Base-by-base conservation (phyloP, 2,113 vertebrate genomes). In the Maccullochella peelii region DNA sequence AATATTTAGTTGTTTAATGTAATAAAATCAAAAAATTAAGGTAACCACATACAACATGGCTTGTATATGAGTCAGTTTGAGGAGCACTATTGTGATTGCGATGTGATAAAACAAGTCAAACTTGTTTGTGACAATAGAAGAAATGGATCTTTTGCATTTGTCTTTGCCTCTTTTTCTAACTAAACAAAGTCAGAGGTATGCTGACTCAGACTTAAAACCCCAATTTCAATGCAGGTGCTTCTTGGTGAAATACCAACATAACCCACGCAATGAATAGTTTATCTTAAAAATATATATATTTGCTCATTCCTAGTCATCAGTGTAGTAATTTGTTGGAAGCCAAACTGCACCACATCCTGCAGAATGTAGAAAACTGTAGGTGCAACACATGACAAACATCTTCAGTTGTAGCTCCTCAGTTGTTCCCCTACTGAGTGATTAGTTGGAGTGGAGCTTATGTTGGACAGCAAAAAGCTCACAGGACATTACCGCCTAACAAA, bases 401-500 rank as follows among this genome's bases (percentile, higher is more conserved):
- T 38, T 62, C 40, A 66, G 21, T 80, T 82, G 67, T 18, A 42
- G 23, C 59, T 44, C 54, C 30, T 66, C 42, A 49, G 86, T 71
- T 30, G 73, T 85, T 42, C 23, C 61, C 61, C 74, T 6, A 8
- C 75, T 58, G 72, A 57, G 71, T 79, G 65, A 80, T 80, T 63
- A 79, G 75, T 80, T 72, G 61, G 44, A 70, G 54, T 58, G 38
- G n/a, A 52, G 36, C 54, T 66, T 8, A 27, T 73, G 68, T 70
- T 67, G 57, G 36, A 70, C 73, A 86, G 68, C 57, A 21, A 65
- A 73, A 71, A 77, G 57, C 76, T 83, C 44, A 20, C 57, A 72
- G 54, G 61, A 81, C 77, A 66, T 72, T 15, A 27, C 25, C 4
- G 47, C 57, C 61, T 57, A 77, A 77, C 80, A 63, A 84, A 86